A percentile compares a stretch with the other conserved stretches of the same genome.
These are phyloP conservation scores for Fragum whitleyi DNA, from an alignment of 2,888 invertebrate species.

Conservation along the genomic window DNA sequence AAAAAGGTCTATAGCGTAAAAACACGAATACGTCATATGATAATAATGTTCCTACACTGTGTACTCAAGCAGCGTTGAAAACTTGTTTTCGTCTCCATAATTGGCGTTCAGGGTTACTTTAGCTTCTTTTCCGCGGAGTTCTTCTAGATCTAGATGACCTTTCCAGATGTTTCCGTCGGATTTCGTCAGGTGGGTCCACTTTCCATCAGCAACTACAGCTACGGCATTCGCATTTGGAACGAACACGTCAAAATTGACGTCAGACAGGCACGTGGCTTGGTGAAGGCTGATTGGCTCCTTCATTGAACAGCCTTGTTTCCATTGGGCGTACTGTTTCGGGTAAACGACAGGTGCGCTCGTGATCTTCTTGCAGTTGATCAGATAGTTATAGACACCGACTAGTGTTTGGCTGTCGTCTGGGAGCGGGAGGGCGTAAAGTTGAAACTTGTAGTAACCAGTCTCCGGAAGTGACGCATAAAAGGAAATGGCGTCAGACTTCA, in stretches of 20 bases:
- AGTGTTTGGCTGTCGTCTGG: constrained; percentile 75
- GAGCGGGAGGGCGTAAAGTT: constrained; percentile 74
- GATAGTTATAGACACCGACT: constrained; percentile 76
- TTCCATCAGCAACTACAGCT: constrained; percentile 72
- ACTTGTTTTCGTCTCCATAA: constrained; percentile 68
- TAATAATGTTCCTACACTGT: constrained; percentile 39
- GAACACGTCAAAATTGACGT: constrained; percentile 66
- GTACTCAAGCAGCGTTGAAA: constrained; percentile 73
- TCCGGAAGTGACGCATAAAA: constrained; percentile 70
- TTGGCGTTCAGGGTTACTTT: constrained; percentile 75
- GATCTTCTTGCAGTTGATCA: constrained; percentile 64
- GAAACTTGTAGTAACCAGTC: constrained; percentile 76
- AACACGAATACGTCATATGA: no score
- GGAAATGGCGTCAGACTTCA: constrained; percentile 64
- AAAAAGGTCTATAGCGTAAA: no score
- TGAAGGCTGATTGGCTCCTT: constrained; percentile 69
- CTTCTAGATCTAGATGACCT: constrained; percentile 70
- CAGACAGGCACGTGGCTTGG: constrained; percentile 54
- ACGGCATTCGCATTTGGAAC: constrained; percentile 73
- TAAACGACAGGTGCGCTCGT: constrained; percentile 54
- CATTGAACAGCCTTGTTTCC: constrained; percentile 77
- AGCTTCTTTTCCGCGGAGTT: constrained; percentile 66
- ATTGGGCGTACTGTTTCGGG: constrained; percentile 76
- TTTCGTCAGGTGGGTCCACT: constrained; percentile 70
- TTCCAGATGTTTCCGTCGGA: constrained; percentile 68